Base-by-base conservation (phyloP, 2,888 invertebrate genomes). In the Stenichneumon culpator region DNA sequence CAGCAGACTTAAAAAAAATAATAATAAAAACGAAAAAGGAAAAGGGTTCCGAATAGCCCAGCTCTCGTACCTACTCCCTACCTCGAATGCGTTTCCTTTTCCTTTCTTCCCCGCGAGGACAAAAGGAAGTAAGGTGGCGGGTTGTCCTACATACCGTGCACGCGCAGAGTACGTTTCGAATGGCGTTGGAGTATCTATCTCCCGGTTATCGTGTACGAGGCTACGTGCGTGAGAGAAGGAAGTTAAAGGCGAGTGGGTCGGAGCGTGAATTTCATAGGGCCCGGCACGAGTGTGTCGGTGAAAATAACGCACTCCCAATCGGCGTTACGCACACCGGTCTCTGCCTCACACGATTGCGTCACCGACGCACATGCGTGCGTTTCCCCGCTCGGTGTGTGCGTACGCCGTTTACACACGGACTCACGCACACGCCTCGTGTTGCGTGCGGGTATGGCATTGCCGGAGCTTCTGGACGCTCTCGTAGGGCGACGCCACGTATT, bases 401-500 rank as follows among this genome's bases (percentile, higher is more conserved):
- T 67, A 67, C 28, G 65, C 39, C 14, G 39, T 75, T 22, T 68
- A 57, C 19, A 57, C 36, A n/a, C 54, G 79, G 63, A 77, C 79
- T 79, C 67, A 70, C 52, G 75, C 72, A 79, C 60, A 25, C 65
- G 36, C 69, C 74, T 69, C 52, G 83, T 69, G 84, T 79, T 73
- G 77, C 79, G 86, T 85, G 87, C 82, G 63, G 86, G 44, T 16
- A 87, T 87, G 90, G 84, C 86, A 90, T 89, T 88, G 88, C 84
- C 86, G 25, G 60, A 89, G 88, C 83, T 91, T 92, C 84, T 86
- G 83, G 87, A 88, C 88, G 88, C 90, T 85, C 79, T 86, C 92
- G 89, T 88, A 85, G 87, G 91, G 89, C 89, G 88, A 89, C 91
- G 91, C 90, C 91, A 90, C 90, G 84, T 88, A 87, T 72, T 78